These are phyloP conservation scores for Drosophila prostipennis DNA, from an alignment of 2,888 invertebrate species.

Conservation along the genomic window DNA sequence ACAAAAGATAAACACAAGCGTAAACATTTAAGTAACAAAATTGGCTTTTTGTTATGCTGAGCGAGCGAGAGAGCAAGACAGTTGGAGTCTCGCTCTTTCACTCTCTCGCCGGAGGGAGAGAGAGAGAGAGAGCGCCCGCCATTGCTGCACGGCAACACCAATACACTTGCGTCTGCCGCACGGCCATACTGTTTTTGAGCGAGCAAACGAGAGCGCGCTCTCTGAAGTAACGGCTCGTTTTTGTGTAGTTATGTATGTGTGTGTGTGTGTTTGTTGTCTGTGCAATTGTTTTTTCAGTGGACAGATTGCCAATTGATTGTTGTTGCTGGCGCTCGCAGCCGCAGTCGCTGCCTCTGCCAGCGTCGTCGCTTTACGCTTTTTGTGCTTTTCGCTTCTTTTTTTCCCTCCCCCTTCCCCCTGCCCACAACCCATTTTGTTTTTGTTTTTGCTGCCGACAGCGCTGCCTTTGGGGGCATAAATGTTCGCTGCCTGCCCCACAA, in stretches of 20 bases:
- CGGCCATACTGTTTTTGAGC: conserved; percentile 36
- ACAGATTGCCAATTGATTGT: conserved; percentile 77
- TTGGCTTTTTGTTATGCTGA: conserved; percentile 80
- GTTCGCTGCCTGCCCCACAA: conserved; percentile 69
- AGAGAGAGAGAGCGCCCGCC: conserved; percentile 2
- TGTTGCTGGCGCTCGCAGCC: conserved; percentile 58
- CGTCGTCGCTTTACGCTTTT: conserved; percentile 57
- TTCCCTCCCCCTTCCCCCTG: not conserved
- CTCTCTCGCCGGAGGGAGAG: conserved; percentile 2
- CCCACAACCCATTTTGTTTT: conserved; percentile 14
- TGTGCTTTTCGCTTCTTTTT: conserved; percentile 61
- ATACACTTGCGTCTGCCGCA: conserved; percentile 15
- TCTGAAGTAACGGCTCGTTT: conserved; percentile 58
- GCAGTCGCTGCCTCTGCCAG: conserved; percentile 36
- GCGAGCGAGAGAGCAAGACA: conserved; percentile 23
- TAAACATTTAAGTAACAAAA: conserved; percentile 82
- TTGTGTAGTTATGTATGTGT: conserved; percentile 35
- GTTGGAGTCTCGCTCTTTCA: not conserved
- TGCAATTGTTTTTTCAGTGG: conserved; percentile 78
- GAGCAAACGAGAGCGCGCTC: conserved; percentile 5
- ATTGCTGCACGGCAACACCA: conserved; percentile 13
- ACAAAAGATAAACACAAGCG: conserved; percentile 82
- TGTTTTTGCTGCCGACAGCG: conserved; percentile 60
- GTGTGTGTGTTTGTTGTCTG: conserved; percentile 35
- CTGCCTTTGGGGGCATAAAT: conserved; percentile 68